Evolutionary conservation across 2,113 vertebrate species (phyloP), one percentile per base, ranked within the genome.

Genomic region (Pterocles gutturalis): DNA sequence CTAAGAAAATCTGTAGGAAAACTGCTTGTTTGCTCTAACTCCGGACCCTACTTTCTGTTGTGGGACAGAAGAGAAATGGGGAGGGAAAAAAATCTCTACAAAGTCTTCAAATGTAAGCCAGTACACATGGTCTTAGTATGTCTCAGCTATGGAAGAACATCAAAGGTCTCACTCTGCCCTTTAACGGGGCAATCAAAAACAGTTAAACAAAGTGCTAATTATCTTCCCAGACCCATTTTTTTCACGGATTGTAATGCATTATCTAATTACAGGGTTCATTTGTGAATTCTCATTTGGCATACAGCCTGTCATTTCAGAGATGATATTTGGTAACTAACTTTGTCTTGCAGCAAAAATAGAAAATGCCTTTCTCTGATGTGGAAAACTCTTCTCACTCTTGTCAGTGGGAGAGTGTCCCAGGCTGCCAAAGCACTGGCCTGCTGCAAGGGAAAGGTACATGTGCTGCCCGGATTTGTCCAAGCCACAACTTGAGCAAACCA

Each of bases 111-210:
- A 82, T 26, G 3, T 48, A 64, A 83, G 33, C 7, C 21, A 62
- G 53, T 67, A 75, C 28, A 45, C 20, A 31, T 20, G 26, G 26
- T 49, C 72, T 84, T 75, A 29, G 54, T 53, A 48, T 15, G 38
- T 72, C 17, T 91, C n/a, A 87, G 55, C 49, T 70, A 17, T 11
- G 14, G 49, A 88, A 84, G 36, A 89, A 94, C 11, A 72, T 80
- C 46, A 70, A 78, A 93, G 33, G 29, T 77, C 58, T 89, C 54
- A 57, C 29, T 91, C 41, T 73, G 21, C 43, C 66, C 85, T 93
- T 83, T 93, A 80, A 69, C 24, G 62, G 7, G 10, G 36, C 71
- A 96, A 93, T 92, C 54, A 95, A 73, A 94, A 80, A 4, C 61
- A 58, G 60, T 90, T 92, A 90, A 90, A 80, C 20, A 66, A 49